Conservation (phyloP, 2,888 invertebrate species). For the Tethea ocularis region DNA sequence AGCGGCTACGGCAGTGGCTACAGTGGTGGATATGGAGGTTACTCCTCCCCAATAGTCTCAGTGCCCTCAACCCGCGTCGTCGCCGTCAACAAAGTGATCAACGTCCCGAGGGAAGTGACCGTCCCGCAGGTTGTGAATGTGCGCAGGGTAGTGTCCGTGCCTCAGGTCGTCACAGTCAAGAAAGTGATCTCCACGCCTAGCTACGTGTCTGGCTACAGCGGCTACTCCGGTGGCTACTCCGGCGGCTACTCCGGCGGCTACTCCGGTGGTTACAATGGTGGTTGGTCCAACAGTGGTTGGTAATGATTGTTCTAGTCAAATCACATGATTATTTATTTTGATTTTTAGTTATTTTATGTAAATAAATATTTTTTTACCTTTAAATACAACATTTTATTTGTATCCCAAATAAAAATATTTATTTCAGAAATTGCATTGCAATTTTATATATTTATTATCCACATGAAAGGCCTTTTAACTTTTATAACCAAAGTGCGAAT, state of each 20-base stretch:
- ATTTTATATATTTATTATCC: too few species aligned
- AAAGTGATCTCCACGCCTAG: constrained; percentile 44
- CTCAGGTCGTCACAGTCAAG: constrained; percentile 56
- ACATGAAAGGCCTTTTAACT: too few species aligned
- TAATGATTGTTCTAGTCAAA: constrained; percentile 3
- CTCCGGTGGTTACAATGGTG: background rate
- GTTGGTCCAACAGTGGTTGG: constrained; percentile 3
- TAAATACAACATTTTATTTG: background rate
- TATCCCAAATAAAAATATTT: too few species aligned
- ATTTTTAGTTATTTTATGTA: background rate
- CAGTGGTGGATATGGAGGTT: constrained; percentile 18
- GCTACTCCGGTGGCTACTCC: constrained; percentile 16
- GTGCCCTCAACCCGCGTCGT: constrained; percentile 43
- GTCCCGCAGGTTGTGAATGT: constrained; percentile 52
- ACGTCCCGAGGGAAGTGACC: constrained; percentile 47
- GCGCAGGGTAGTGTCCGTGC: constrained; percentile 55
- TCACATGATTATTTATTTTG: background rate
- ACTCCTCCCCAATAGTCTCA: constrained; percentile 25
- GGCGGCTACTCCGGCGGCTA: background rate
- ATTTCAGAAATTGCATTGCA: too few species aligned
- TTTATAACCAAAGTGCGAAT: too few species aligned
- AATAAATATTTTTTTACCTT: constrained; percentile 8
- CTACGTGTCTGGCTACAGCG: constrained; percentile 25
- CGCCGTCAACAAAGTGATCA: constrained; percentile 47
- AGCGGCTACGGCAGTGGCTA: constrained; percentile 23